Evolutionary conservation across 2,113 vertebrate species (phyloP), one percentile per base, ranked within the genome.

Genomic region (Amblyornis subalaris): DNA sequence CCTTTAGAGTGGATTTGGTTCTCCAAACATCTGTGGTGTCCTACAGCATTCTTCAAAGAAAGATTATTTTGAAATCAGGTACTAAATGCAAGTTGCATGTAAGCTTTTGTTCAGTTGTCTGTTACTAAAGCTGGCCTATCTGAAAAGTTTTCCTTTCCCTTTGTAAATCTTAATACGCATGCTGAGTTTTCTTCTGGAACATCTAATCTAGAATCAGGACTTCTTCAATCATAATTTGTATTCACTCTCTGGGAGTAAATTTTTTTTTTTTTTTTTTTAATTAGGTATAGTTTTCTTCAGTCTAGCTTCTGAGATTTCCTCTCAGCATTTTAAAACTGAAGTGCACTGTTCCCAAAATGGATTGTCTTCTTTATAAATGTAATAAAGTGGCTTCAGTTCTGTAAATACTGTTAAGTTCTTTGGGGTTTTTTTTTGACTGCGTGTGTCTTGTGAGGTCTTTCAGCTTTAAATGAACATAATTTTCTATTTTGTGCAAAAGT

Each of bases 31-130:
- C 14, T 58, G 64, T 73, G 29, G 69, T 62, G 70, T 87, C 31
- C 77, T 95, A 23, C 65, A 90, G 35, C 29, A n/a, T 42, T 18
- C 62, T 81, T 96, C 85, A 86, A 85, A 95, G 64, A 53, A 89
- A 95, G 61, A 65, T 26, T 60, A 10, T 94, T 95, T 88, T 90
- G 65, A 90, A 84, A 88, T 94, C 81, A 96, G 70, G 85, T 94
- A 96, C 53, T 85, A 33, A 72, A 77, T 60, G 33, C 23, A 84
- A 42, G 11, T 54, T 93, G 58, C 44, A 62, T 62, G 51, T 40
- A 22, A 31, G 19, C 3, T n/a, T 76, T 90, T 50, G 8, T 90
- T 79, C 10, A 29, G 50, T 67, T 64, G 47, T 55, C 18, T 69
- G 65, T 80, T 65, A 36, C 18, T 94, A 66, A 61, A 92, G 75